Conservation (phyloP, 2,797 vertebrate genomes). For the Vespertilio murinus region DNA sequence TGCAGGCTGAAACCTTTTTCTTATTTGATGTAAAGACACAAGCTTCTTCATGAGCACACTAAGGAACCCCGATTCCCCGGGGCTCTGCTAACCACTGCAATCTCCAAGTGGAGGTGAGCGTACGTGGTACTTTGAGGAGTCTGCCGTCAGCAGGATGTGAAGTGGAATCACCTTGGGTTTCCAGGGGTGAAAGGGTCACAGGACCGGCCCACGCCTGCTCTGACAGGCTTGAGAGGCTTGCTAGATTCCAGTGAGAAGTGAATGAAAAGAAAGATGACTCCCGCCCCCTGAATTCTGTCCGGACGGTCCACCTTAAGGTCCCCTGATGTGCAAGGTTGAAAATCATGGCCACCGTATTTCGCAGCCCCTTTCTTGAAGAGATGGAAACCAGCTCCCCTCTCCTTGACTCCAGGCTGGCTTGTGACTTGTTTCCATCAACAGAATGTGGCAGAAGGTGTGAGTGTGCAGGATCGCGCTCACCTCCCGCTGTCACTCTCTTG, state of each 20-base stretch:
- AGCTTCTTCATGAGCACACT: not conserved
- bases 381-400: not conserved
- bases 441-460: not conserved
- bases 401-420: not conserved
- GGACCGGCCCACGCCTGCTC: not conserved
- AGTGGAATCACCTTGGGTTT: not conserved
- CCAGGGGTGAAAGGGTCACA: rapidly evolving
- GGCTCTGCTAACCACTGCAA: not conserved
- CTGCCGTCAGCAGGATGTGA: not conserved
- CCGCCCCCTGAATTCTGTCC: not conserved
- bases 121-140: not conserved
- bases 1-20: not conserved
- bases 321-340: not conserved
- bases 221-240: not conserved
- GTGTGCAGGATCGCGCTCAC: not conserved
- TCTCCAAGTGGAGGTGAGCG: not conserved
- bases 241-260: not conserved
- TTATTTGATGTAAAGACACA: not conserved
- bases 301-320: not conserved
- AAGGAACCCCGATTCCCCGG: not conserved
- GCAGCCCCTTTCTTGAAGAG: not conserved
- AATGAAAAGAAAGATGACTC: not conserved
- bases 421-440: not conserved
- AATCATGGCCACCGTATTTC: not conserved
- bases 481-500: not conserved